Percentiles rank a stretch among this genome's conserved stretches.
These are phyloP conservation scores for Bilobella aurantiaca DNA, from an alignment of 1,140 invertebrate genomes.

Conservation along the genomic window DNA sequence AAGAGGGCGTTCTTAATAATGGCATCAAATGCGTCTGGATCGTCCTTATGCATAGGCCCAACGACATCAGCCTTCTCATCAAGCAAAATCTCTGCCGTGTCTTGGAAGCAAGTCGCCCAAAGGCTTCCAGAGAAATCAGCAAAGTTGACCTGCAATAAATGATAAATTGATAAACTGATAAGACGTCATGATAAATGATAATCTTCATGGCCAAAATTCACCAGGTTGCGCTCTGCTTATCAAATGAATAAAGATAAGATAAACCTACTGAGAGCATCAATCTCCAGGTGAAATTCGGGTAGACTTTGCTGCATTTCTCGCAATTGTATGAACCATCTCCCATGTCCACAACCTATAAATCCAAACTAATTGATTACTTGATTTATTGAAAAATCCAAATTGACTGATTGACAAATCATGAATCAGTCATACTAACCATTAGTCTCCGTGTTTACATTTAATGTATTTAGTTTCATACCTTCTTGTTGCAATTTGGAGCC, in stretches of 20 bases:
- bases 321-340: slow-evolving; percentile 80
- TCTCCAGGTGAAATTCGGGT: slow-evolving; percentile 74
- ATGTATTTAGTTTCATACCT: slow-evolving; percentile 48
- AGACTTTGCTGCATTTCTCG: slow-evolving; percentile 83
- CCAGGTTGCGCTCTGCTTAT: neutral
- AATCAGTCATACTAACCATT: too few species aligned
- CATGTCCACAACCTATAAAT: slow-evolving; percentile 67
- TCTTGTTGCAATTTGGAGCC: slow-evolving; percentile 77
- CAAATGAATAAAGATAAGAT: neutral
- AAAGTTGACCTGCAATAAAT: slow-evolving; percentile 53
- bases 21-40: slow-evolving; percentile 49
- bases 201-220: neutral
- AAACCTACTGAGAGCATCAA: slow-evolving; percentile 64
- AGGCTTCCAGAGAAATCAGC: slow-evolving; percentile 68
- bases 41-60: slow-evolving; percentile 54
- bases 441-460: too few species aligned
- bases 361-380: slow-evolving; percentile 30
- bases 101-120: slow-evolving; percentile 84
- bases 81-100: slow-evolving; percentile 69
- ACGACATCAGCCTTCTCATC: slow-evolving; percentile 66
- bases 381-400: slow-evolving; percentile 7
- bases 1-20: slow-evolving; percentile 65
- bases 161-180: slow-evolving; percentile 1
- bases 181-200: slow-evolving; percentile 2
- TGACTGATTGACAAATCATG: neutral